Percentiles rank a stretch among this genome's conserved stretches.
phyloP scores from a whole-genome alignment of 1,140 invertebrate species.

The Drosophila murphyi region DNA sequence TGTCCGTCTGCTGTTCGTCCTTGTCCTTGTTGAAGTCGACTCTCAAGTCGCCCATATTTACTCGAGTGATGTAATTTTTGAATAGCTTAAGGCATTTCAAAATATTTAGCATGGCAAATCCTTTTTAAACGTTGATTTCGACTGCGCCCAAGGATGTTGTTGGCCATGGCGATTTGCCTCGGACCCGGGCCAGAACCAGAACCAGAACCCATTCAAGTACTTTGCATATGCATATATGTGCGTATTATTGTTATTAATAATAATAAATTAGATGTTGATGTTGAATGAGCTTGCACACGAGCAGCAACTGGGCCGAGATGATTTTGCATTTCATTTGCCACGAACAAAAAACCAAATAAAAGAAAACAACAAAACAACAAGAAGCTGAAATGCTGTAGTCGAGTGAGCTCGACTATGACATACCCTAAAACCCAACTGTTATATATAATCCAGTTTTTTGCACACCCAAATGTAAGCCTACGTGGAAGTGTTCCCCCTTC shows the following conservation, averaged over 20 bases:
- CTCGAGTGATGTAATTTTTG: constrained; percentile 82
- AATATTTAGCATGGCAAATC: constrained; percentile 81
- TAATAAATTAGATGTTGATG: constrained; percentile 62
- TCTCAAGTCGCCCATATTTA: constrained; percentile 67
- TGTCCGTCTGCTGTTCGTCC: background rate
- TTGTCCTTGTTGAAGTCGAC: constrained; percentile 8
- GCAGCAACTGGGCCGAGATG: constrained; percentile 9
- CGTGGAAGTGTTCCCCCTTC: too few species aligned
- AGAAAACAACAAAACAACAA: too few species aligned
- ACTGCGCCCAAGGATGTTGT: constrained; percentile 34
- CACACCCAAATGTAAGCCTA: too few species aligned
- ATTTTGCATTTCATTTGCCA: constrained; percentile 29
- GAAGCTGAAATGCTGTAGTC: background rate
- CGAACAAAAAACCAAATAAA: background rate
- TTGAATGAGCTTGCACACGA: constrained; percentile 19
- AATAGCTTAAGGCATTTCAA: constrained; percentile 78
- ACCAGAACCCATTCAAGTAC: constrained; percentile 22
- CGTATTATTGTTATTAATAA: constrained; percentile 78
- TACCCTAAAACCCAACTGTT: background rate
- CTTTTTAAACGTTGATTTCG: constrained; percentile 77
- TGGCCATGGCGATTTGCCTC: constrained; percentile 21
- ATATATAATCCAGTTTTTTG: too few species aligned
- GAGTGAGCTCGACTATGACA: too few species aligned
- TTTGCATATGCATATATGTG: constrained; percentile 63
- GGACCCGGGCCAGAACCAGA: background rate